Base-by-base conservation (phyloP, 2,888 invertebrate genomes). In the Cetonia aurata region DNA sequence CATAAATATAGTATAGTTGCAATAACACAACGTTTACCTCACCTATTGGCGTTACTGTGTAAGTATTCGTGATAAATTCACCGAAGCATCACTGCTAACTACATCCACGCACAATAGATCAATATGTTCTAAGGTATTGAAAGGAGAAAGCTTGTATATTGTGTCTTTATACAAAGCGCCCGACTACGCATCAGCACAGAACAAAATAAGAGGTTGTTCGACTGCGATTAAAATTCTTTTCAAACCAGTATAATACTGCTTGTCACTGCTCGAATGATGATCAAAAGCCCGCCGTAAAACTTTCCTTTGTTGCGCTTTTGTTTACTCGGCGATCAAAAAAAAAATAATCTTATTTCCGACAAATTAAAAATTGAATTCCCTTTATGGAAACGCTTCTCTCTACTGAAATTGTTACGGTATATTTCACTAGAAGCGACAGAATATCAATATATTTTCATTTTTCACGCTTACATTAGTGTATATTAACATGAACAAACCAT, bases 221-320 rank as follows among this genome's bases (percentile, higher is more conserved):
- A 31, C 33, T 60, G n/a, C 48, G 50, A 62, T 62, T 62, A 50
- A 62, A 62, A 48, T 62, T 62, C 33, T 62, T 62, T 62, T 50
- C 50, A 50, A 6, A n/a, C 50, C 15, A 15, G 15, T 37, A 12
- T 50, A 60, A 57, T 57, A 57, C 37, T 42, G 42, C 57, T 15
- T 57, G 17, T 57, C 57, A 57, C 57, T 37, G 17, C 41, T 8
- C 41, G 15, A 56, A 37, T 15, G 37, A 56, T 48, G 48, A n/a
- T 37, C 56, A 56, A 57, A 37, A 42, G 57, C 57, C 17, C 6
- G 6, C 13, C 6, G 15, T 19, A 37, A 56, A 9, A 9, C 56
- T 17, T 13, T 0, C 4, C 4, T 57, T 17, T 41, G 41, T 10
- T 37, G 12, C 15, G 17, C 41, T 15, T 41, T 57, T 57, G 41